These are phyloP conservation scores for Acleris emargana DNA, from an alignment of 2,888 invertebrate genomes.

Conservation along the genomic window DNA sequence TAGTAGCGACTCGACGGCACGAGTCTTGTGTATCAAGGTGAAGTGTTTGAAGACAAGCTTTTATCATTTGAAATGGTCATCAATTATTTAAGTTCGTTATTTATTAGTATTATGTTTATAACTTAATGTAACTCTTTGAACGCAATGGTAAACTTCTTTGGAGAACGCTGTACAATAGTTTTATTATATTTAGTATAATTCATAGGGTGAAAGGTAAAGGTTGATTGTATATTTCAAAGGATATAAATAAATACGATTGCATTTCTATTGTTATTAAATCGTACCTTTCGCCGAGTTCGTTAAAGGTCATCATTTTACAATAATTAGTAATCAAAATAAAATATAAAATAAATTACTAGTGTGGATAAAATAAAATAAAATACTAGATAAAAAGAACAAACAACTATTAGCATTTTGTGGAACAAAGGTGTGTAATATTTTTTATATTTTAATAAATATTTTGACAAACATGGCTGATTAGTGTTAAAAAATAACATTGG, in stretches of 20 bases:
- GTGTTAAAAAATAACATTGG: too few species aligned
- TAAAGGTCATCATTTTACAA: not conserved
- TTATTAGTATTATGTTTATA: slow-evolving; percentile 1
- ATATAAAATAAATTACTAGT: too few species aligned
- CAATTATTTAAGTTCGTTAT: not conserved
- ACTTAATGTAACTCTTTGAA: not conserved
- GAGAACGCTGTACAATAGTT: slow-evolving; percentile 21
- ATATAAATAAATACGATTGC: slow-evolving; percentile 28
- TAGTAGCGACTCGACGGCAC: not conserved
- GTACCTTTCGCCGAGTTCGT: slow-evolving; percentile 3
- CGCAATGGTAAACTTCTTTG: slow-evolving; percentile 1
- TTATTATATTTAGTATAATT: slow-evolving; percentile 18
- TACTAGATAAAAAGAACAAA: too few species aligned
- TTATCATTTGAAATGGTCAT: not conserved
- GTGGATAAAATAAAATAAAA: too few species aligned
- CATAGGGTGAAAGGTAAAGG: slow-evolving; percentile 22
- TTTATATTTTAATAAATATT: too few species aligned
- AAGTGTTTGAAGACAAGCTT: not conserved
- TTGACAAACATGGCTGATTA: too few species aligned
- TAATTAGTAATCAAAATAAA: too few species aligned
- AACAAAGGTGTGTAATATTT: too few species aligned
- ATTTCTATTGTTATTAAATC: slow-evolving; percentile 23
- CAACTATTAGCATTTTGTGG: too few species aligned
- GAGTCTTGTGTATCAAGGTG: not conserved
- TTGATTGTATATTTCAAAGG: slow-evolving; percentile 30